A percentile compares a stretch with the other conserved stretches of the same genome.
phyloP scores from a whole-genome alignment of 2,888 invertebrate genomes.

The Lithophane semibrunnea region DNA sequence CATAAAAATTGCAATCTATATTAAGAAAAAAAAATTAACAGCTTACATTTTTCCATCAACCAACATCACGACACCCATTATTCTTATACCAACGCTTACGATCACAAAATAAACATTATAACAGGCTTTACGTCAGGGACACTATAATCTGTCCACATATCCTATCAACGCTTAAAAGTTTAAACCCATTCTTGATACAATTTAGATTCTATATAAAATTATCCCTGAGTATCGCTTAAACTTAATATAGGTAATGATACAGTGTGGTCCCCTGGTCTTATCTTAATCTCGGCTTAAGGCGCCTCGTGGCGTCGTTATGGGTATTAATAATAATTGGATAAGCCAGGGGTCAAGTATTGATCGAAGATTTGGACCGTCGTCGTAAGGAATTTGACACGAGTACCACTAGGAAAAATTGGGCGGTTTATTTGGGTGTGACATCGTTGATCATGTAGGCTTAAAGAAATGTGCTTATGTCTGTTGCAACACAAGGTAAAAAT shows the following conservation, averaged over 20 bases:
- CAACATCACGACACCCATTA: constrained; percentile 31
- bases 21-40: neutral
- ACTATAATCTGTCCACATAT: constrained; percentile 79
- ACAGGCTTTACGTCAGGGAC: constrained; percentile 73
- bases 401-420: constrained; percentile 16
- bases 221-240: constrained; percentile 78
- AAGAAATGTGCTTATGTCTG: neutral
- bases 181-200: constrained; percentile 81
- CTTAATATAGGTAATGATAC: constrained; percentile 85
- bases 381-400: constrained; percentile 56
- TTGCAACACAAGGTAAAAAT: neutral
- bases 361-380: constrained; percentile 72
- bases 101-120: constrained; percentile 54
- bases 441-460: neutral
- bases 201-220: constrained; percentile 84
- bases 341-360: constrained; percentile 84
- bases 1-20: neutral
- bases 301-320: constrained; percentile 81
- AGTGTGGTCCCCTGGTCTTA: constrained; percentile 82
- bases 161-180: constrained; percentile 72
- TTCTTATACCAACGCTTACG: constrained; percentile 31
- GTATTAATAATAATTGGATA: constrained; percentile 89
- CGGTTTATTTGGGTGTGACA: constrained; percentile 34
- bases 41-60: constrained; percentile 22
- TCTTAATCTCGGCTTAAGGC: constrained; percentile 87